These are phyloP conservation scores for Creontiades dilutus DNA, from an alignment of 2,888 invertebrate species.

Conservation along the genomic window DNA sequence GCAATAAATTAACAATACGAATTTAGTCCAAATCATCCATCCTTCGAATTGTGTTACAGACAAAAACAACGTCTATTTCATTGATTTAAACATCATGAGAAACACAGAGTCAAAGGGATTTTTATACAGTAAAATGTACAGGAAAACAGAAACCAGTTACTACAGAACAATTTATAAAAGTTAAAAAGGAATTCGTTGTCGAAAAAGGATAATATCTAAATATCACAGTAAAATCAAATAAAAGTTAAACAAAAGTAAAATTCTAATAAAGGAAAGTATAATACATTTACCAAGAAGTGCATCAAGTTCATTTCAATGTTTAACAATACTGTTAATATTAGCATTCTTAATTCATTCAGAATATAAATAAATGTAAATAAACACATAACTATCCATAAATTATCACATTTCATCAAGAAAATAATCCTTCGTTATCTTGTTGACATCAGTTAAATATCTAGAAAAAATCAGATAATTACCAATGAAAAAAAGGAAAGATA, in stretches of 20 bases:
- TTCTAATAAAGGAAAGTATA: slow-evolving; percentile 54
- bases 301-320: slow-evolving; percentile 36
- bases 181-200: slow-evolving; percentile 57
- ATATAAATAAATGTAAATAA: slow-evolving; percentile 56
- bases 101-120: background rate
- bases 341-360: slow-evolving; percentile 12
- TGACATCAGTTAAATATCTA: background rate
- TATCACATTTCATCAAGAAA: slow-evolving; percentile 66
- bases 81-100: background rate
- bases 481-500: background rate
- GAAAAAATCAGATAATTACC: background rate
- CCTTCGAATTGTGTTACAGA: background rate
- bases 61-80: slow-evolving; percentile 15
- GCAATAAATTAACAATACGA: slow-evolving; percentile 31
- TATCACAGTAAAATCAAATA: slow-evolving; percentile 74
- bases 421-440: background rate
- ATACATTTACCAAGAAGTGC: slow-evolving; percentile 45
- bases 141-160: slow-evolving; percentile 2
- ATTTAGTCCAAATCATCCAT: slow-evolving; percentile 31
- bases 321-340: slow-evolving; percentile 62
- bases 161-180: slow-evolving; percentile 16
- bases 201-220: slow-evolving; percentile 72
- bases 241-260: slow-evolving; percentile 61
- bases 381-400: slow-evolving; percentile 55
- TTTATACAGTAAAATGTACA: background rate